Evolutionary conservation across 30 jellyfish, hydroid and myxozoan genomes (phyloP).

Genomic region (Aurelia aurita complex sp. Pacific): DNA sequence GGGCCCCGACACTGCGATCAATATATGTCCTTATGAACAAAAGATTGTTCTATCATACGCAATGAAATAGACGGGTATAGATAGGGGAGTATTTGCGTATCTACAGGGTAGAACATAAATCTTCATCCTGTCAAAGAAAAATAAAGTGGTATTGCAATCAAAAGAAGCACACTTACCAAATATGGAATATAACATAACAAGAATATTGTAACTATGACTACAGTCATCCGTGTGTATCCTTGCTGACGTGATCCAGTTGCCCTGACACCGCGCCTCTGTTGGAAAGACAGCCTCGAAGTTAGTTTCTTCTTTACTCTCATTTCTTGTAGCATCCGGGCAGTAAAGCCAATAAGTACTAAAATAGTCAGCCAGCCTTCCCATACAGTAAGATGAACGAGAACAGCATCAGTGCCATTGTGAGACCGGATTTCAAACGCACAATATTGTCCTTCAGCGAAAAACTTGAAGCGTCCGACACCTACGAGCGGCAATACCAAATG

Average conservation of each 20-base stretch:
- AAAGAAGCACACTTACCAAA: constrained; percentile 60
- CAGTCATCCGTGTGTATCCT: constrained; percentile 80
- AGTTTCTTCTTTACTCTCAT: constrained; percentile 49
- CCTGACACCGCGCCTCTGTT: constrained; percentile 55
- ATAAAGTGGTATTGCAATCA: not conserved
- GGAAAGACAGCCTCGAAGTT: constrained; percentile 47
- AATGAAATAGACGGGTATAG: too few relatives aligned
- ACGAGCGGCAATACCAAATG: constrained; percentile 67
- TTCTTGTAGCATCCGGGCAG: constrained; percentile 39
- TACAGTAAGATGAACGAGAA: constrained; percentile 66
- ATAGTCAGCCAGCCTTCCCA: constrained; percentile 73
- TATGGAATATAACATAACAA: constrained; percentile 71
- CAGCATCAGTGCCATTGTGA: constrained; percentile 16
- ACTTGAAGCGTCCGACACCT: constrained; percentile 70
- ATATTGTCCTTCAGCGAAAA: constrained; percentile 53
- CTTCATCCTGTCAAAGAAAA: too few relatives aligned
- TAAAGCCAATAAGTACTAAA: constrained; percentile 13
- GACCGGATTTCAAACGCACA: constrained; percentile 76
- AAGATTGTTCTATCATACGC: too few relatives aligned
- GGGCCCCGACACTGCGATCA: too few relatives aligned
- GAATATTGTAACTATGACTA: constrained; percentile 54
- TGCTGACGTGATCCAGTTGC: constrained; percentile 55
- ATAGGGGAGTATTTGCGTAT: too few relatives aligned
- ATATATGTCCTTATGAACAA: too few relatives aligned
- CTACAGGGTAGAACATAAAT: too few relatives aligned